Base-by-base conservation (phyloP, 2,888 invertebrate species). In the Gastracanthus pulcherrimus region DNA sequence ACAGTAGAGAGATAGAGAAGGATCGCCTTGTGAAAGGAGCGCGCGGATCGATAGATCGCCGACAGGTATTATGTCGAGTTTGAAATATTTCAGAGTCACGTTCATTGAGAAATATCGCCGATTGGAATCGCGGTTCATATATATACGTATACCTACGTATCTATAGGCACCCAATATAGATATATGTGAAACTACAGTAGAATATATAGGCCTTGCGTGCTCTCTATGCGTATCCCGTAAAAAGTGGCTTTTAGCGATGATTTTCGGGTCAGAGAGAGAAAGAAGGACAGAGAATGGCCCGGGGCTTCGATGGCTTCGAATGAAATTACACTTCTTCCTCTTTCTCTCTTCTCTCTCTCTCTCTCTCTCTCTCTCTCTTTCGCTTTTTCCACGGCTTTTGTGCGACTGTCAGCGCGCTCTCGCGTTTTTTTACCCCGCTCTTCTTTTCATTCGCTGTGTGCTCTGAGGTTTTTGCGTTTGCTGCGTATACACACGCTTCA, bases 81-180 rank as follows among this genome's bases (percentile, higher is more conserved):
- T 51, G 75, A 83, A 83, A 82, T 82, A 82, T 81, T 78, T 79
- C 67, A 66, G 72, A 77, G 81, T 76, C 76, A 78, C 81, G 77
- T 84, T 82, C 76, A 82, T 82, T 81, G 82, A 84, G 84, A 81
- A 82, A 82, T 75, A 84, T 84, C 78, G 75, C 60, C 67, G 76
- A 72, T 62, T 45, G 78, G 70, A 77, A 80, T 82, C 76, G 72
- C 76, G 13, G 38, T 29, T 31, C 51, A 1, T 71, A 19, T n/a
- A 1, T 31, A 48, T 31, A 45, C n/a, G 19, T 55, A 13, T 70
- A 34, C 23, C 19, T 36, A 45, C 13, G 29, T 23, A 38, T 19
- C 38, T 16, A 16, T 41, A n/a, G n/a, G 4, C 23, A 23, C 38
- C 11, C 31, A 5, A 13, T n/a, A 0, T n/a, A 4, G 7, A 4